Percentiles rank a stretch among this genome's conserved stretches.
Conservation (phyloP, 35 echinoderm and acorn worm species). For the Strongylocentrotus purpuratus region DNA sequence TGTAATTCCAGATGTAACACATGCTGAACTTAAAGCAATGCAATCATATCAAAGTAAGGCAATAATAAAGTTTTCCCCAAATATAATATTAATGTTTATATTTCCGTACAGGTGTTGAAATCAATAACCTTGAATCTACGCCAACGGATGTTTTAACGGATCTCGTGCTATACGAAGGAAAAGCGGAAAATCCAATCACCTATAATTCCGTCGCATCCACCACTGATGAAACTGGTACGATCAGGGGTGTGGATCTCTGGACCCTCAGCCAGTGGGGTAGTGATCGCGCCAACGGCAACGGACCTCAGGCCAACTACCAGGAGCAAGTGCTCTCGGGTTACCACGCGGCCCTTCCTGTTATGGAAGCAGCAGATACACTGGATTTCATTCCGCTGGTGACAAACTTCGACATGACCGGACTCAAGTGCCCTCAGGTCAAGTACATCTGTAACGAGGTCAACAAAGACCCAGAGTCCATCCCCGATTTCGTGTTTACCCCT, state of each 20-base stretch:
- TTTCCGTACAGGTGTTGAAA: not conserved
- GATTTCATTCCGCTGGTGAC: conserved; percentile 54
- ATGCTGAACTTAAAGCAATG: no score
- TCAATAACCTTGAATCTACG: not conserved
- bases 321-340: conserved; percentile 69
- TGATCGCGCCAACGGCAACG: conserved; percentile 66
- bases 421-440: conserved; percentile 57
- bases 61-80: not conserved
- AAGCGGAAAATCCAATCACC: conserved; percentile 48
- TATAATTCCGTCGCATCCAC: conserved; percentile 56
- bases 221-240: conserved; percentile 54
- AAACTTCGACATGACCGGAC: conserved; percentile 78
- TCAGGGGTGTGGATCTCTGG: conserved; percentile 66
- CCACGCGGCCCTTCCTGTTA: conserved; percentile 54
- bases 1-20: not conserved
- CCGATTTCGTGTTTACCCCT: conserved; percentile 62
- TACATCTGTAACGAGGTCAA: conserved; percentile 74
- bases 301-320: conserved; percentile 55
- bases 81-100: not conserved
- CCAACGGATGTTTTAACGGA: not conserved
- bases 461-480: conserved; percentile 49
- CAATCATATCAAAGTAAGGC: no score
- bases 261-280: conserved; percentile 68
- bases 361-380: conserved; percentile 55
- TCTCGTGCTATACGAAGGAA: conserved; percentile 61